These are phyloP conservation scores for Palythoa caribaeorum DNA, from an alignment of 92 coral and sea anemone species.

Conservation along the genomic window DNA sequence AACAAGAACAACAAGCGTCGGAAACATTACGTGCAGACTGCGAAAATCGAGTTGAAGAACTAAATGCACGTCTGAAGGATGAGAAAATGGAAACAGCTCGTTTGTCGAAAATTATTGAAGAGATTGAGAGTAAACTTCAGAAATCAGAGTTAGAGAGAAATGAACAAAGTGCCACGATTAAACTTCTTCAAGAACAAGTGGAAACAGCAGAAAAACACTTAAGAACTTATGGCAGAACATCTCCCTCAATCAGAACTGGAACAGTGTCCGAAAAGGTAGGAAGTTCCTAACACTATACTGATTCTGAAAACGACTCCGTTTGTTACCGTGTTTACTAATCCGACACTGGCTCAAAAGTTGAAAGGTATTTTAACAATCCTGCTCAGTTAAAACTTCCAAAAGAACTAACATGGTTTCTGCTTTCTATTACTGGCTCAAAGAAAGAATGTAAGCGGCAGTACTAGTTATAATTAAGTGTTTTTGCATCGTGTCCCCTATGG, in stretches of 20 bases:
- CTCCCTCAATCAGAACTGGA: not conserved
- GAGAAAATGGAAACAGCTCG: constrained; percentile 66
- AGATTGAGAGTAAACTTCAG: constrained; percentile 55
- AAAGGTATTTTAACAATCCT: too few relatives aligned
- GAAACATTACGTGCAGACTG: constrained; percentile 52
- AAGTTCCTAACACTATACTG: not conserved
- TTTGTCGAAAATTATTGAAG: constrained; percentile 57
- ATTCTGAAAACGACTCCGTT: too few relatives aligned
- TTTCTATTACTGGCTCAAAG: too few relatives aligned
- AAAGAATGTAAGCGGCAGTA: too few relatives aligned
- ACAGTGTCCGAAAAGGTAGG: constrained; percentile 17
- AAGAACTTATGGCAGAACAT: not conserved
- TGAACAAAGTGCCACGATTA: constrained; percentile 51
- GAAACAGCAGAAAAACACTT: constrained; percentile 43
- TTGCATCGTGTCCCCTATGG: too few relatives aligned
- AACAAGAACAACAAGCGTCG: constrained; percentile 54
- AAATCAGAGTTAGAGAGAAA: constrained; percentile 64
- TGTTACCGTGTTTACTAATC: too few relatives aligned
- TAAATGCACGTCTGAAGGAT: constrained; percentile 60
- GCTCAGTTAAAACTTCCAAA: too few relatives aligned
- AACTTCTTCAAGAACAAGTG: constrained; percentile 63
- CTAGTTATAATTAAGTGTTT: too few relatives aligned
- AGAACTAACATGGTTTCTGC: too few relatives aligned
- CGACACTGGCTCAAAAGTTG: too few relatives aligned
- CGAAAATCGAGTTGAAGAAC: constrained; percentile 69